Base-by-base conservation (phyloP, 1,140 invertebrate genomes). In the Aricia agestis region DNA sequence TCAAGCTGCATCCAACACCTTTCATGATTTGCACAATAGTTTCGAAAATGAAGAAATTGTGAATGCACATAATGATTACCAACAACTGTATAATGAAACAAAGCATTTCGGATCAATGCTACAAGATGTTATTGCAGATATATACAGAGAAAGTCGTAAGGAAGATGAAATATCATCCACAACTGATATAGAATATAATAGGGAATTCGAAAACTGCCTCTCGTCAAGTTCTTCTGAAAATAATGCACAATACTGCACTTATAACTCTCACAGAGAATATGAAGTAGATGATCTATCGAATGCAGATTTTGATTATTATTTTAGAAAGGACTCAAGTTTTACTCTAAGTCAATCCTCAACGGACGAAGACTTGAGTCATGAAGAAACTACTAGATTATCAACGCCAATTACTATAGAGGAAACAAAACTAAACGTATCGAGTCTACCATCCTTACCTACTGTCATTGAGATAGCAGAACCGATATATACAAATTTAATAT, bases 381-480 rank as follows among this genome's bases (percentile, higher is more conserved):
- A 71, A 61, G 18, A 41, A 36, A 41, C 25, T 32, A 66, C 31
- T 70, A 78, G 79, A 80, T 58, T 85, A 57, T 63, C 81, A 18
- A 85, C 85, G 13, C 84, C 84, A 11, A 76, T 82, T 32, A 79
- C 81, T 31, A 72, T 72, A 32, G 80, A 77, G 66, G 80, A 87
- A 69, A 83, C 88, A 3, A 77, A 77, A 72, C 74, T 87, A 11
- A 80, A 83, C 63, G 72, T 87, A 42, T 76, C 81, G 6, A 73
- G 80, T 69, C 78, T 74, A 0, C 78, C 80, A 9, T 82, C 77
- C 31, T 71, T 91, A 61, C 85, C 89, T 15, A 87, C 85, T 2
- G 81, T 91, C 0, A 84, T 83, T 17, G 89, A 91, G 74, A 70
- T 89, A 57, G 71, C 74, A 18, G 87, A 89, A 76, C 80, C 82